Conservation (phyloP, 1,140 invertebrate genomes). For the Musca vetustissima region DNA sequence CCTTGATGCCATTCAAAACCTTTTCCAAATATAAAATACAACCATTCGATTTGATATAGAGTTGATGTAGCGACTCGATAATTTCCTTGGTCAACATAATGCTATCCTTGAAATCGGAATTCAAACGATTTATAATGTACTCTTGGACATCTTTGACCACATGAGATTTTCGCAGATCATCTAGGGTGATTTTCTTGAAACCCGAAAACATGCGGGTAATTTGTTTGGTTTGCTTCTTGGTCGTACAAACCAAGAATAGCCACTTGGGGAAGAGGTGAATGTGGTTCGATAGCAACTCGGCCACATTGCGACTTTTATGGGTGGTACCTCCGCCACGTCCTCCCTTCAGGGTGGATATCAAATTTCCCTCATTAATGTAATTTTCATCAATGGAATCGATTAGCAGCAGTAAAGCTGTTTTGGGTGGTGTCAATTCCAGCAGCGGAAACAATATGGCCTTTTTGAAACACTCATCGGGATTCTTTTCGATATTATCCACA, state of each 20-base stretch:
- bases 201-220: slow-evolving; percentile 91
- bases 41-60: slow-evolving; percentile 95
- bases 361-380: slow-evolving; percentile 55
- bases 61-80: slow-evolving; percentile 91
- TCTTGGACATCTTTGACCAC: slow-evolving; percentile 91
- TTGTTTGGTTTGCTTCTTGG: slow-evolving; percentile 80
- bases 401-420: slow-evolving; percentile 80
- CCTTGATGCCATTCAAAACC: slow-evolving; percentile 88
- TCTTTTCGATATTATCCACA: slow-evolving; percentile 69
- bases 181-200: slow-evolving; percentile 89
- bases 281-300: slow-evolving; percentile 83
- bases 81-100: slow-evolving; percentile 67
- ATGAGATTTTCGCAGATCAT: slow-evolving; percentile 86
- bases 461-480: slow-evolving; percentile 89
- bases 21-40: slow-evolving; percentile 93
- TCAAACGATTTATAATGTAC: slow-evolving; percentile 88
- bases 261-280: slow-evolving; percentile 92
- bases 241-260: slow-evolving; percentile 88
- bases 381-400: slow-evolving; percentile 92
- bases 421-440: slow-evolving; percentile 79
- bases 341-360: slow-evolving; percentile 52
- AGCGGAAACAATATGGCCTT: slow-evolving; percentile 84
- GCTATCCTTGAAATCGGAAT: slow-evolving; percentile 67
- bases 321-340: slow-evolving; percentile 48
- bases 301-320: slow-evolving; percentile 71